Evolutionary conservation across 1,140 invertebrate species (phyloP).

Genomic region (Arion vulgaris): DNA sequence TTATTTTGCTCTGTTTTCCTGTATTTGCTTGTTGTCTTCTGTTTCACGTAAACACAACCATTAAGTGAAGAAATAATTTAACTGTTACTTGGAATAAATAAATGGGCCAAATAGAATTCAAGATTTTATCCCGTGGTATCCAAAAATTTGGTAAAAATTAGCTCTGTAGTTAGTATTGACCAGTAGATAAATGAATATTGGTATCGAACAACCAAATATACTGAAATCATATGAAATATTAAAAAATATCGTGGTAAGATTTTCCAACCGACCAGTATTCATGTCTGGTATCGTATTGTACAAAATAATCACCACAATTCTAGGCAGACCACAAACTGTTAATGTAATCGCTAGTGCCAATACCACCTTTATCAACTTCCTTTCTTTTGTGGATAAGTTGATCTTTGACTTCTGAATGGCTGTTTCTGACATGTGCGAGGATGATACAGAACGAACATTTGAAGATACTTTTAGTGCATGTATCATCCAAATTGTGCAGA

Average conservation of each 20-base stretch:
- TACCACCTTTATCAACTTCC: not conserved
- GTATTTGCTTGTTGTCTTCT: too few relatives aligned
- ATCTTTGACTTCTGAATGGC: not conserved
- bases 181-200: not conserved
- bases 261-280: not conserved
- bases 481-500: slow-evolving; percentile 7
- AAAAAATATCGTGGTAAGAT: not conserved
- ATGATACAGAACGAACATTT: not conserved
- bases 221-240: not conserved
- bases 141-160: not conserved
- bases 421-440: not conserved
- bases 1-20: too few relatives aligned
- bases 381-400: not conserved
- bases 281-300: not conserved
- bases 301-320: not conserved
- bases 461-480: not conserved
- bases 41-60: too few relatives aligned
- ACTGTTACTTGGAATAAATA: too few relatives aligned
- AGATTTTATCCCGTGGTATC: too few relatives aligned
- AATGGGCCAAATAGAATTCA: too few relatives aligned
- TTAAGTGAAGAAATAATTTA: too few relatives aligned
- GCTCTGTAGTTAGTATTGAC: slow-evolving; percentile 9
- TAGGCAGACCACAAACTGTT: slow-evolving; percentile 9
- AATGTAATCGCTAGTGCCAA: not conserved
- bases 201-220: not conserved